phyloP scores from a whole-genome alignment of 2,888 invertebrate species.

The Xestia c-nigrum region DNA sequence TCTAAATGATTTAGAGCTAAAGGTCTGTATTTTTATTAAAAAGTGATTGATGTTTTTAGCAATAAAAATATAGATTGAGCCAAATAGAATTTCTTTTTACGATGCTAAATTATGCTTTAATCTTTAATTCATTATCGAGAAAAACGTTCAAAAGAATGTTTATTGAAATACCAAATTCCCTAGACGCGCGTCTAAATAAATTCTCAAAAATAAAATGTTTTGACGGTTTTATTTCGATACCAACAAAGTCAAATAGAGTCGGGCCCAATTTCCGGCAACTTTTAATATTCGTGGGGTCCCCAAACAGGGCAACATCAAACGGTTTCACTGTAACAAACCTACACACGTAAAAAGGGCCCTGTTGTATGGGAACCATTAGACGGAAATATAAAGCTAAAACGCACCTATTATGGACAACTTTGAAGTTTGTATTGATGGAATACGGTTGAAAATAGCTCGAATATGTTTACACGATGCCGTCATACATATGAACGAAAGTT shows the following conservation, averaged over 20 bases:
- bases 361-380: slow-evolving; percentile 15
- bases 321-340: slow-evolving; percentile 8
- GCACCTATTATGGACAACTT: slow-evolving; percentile 28
- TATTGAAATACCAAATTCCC: slow-evolving; percentile 6
- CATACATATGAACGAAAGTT: not conserved
- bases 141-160: not conserved
- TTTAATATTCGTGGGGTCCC: slow-evolving; percentile 50
- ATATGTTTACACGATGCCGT: not conserved
- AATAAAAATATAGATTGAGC: not conserved
- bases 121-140: not conserved
- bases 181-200: not conserved
- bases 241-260: slow-evolving; percentile 17
- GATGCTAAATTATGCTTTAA: not conserved
- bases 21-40: slow-evolving; percentile 1
- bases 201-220: not conserved
- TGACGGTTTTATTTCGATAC: slow-evolving; percentile 1
- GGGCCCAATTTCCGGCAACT: slow-evolving; percentile 45
- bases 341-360: slow-evolving; percentile 7
- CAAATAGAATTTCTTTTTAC: slow-evolving; percentile 2
- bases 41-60: slow-evolving; percentile 1
- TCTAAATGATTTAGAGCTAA: not conserved
- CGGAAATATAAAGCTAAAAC: slow-evolving; percentile 14
- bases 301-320: slow-evolving; percentile 60
- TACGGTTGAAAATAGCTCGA: slow-evolving; percentile 3
- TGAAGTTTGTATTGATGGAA: slow-evolving; percentile 32